Percentiles rank a stretch among this genome's conserved stretches.
Evolutionary conservation across 1,140 invertebrate species (phyloP).

Genomic region (Pseudomyrmex flavicornis): DNA sequence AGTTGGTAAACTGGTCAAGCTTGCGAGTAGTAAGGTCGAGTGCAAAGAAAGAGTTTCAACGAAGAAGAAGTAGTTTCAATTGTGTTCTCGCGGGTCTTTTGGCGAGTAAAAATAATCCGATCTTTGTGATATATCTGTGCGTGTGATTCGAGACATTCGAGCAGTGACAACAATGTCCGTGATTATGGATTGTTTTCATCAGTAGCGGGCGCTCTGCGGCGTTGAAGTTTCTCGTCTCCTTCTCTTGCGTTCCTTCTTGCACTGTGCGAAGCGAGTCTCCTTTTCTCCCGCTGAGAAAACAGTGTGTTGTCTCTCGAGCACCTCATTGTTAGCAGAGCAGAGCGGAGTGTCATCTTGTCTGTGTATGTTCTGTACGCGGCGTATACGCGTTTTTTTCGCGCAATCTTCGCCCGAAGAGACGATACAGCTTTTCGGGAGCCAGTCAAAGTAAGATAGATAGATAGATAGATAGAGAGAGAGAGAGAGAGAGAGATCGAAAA

Average conservation of each 20-base stretch:
- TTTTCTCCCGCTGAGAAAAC: background rate
- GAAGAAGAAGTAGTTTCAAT: background rate
- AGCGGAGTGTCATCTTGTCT: no score
- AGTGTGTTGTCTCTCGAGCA: constrained; percentile 31
- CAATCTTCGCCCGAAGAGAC: constrained; percentile 30
- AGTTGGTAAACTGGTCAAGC: constrained; percentile 64
- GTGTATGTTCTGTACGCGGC: background rate
- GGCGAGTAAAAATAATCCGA: no score
- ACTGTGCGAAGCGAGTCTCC: background rate
- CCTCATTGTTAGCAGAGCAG: background rate
- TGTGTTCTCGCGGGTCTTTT: constrained; percentile 25
- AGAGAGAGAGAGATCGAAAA: background rate
- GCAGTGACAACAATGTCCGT: constrained; percentile 78
- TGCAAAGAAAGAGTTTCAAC: background rate
- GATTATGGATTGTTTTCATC: constrained; percentile 83
- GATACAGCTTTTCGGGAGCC: constrained; percentile 2
- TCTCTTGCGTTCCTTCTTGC: constrained; percentile 9
- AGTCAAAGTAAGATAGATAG: background rate
- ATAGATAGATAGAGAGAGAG: no score
- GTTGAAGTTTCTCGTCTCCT: constrained; percentile 35
- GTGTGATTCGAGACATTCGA: constrained; percentile 56
- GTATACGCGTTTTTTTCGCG: constrained; percentile 2
- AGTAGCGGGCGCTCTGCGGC: constrained; percentile 77
- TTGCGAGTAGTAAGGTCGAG: constrained; percentile 31
- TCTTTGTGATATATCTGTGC: no score